These are phyloP conservation scores for Suillia variegata DNA, from an alignment of 2,888 invertebrate species.

Conservation along the genomic window DNA sequence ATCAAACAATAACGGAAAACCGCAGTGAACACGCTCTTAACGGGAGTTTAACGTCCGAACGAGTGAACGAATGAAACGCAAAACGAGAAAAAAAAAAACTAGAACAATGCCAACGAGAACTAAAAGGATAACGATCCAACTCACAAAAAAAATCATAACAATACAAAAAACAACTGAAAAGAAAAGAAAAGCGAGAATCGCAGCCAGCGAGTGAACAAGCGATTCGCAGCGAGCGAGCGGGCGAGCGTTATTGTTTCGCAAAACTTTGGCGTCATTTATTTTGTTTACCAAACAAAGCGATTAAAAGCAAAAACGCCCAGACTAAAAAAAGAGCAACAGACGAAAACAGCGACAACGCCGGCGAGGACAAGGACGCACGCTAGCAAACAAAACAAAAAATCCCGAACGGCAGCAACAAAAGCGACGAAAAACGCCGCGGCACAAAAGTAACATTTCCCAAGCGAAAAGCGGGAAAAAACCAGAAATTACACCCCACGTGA, in stretches of 20 bases:
- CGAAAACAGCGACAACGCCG: not conserved
- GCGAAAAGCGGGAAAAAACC: not conserved
- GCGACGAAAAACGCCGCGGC: not conserved
- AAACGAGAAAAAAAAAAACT: no score
- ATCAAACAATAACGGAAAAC: not conserved
- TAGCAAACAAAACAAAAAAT: no score
- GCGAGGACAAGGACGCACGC: not conserved
- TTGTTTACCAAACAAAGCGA: not conserved
- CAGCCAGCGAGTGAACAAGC: not conserved
- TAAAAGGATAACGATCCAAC: not conserved
- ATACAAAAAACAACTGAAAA: no score
- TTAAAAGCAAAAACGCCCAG: not conserved
- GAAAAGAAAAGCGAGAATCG: no score
- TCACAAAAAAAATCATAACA: not conserved
- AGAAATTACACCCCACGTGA: not conserved
- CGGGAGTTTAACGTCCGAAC: not conserved
- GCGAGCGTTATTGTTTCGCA: not conserved
- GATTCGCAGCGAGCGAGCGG: no score
- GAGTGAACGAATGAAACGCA: no score
- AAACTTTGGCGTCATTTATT: conserved; percentile 4
- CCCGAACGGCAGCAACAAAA: not conserved
- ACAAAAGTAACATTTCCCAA: no score
- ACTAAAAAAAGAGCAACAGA: not conserved
- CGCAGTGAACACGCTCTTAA: not conserved
- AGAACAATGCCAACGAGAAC: not conserved